Evolutionary conservation across 2,113 vertebrate species (phyloP).

Genomic region (Dinomys branickii): DNA sequence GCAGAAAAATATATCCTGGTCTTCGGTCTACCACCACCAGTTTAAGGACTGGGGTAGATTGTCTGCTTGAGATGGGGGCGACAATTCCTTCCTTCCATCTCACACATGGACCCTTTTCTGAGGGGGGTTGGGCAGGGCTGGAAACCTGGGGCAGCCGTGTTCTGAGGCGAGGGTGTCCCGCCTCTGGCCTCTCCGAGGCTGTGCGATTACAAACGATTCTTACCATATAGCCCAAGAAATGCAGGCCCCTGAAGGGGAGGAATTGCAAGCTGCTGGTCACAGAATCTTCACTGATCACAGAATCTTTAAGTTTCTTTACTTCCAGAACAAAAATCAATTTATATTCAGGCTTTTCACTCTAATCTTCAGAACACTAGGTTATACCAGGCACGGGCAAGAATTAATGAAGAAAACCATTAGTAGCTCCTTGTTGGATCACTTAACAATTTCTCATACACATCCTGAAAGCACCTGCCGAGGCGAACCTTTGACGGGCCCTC

Average conservation of each 20-base stretch:
- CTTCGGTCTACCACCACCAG: too few species aligned
- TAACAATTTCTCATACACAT: too few species aligned
- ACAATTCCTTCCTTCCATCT: too few species aligned
- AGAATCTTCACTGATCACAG: too few species aligned
- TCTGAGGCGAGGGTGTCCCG: background rate
- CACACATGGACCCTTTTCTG: too few species aligned
- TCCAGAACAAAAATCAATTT: slow-evolving; percentile 15
- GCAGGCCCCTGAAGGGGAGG: background rate
- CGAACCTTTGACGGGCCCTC: too few species aligned
- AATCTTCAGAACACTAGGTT: slow-evolving; percentile 2
- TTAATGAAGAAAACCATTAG: background rate
- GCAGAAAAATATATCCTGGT: too few species aligned
- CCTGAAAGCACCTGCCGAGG: too few species aligned
- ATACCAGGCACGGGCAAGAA: background rate
- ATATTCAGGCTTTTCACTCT: background rate
- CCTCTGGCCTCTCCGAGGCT: background rate
- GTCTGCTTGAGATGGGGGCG: too few species aligned
- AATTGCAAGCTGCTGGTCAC: background rate
- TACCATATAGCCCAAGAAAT: background rate
- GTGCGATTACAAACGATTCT: background rate
- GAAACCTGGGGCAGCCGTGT: background rate
- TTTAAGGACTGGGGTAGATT: too few species aligned
- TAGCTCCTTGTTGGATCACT: too few species aligned
- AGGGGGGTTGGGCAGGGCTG: too few species aligned
- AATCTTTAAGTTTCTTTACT: slow-evolving; percentile 14